These are phyloP conservation scores for Bombus impatiens DNA, from an alignment of 1,140 invertebrate species.

Conservation along the genomic window DNA sequence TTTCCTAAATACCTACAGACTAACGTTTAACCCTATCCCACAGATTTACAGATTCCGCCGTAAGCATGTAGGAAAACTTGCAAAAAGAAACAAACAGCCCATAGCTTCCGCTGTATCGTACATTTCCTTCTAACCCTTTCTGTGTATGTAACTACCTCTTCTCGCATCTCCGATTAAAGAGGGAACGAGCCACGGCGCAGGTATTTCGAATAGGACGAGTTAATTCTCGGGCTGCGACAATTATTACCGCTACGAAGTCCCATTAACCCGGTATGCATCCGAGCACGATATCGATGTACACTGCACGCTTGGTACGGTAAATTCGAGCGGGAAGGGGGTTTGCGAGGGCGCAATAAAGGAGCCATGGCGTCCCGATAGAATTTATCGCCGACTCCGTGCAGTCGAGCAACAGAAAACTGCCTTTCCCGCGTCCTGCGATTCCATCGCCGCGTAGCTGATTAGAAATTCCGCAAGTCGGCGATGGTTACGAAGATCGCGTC, in stretches of 20 bases:
- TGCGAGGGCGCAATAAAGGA: conserved; percentile 38
- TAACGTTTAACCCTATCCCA: neutral
- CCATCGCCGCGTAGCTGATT: conserved; percentile 17
- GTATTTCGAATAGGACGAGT: neutral
- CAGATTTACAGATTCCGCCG: neutral
- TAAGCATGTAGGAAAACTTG: no score
- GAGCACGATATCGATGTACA: conserved; percentile 31
- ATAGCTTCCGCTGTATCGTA: neutral
- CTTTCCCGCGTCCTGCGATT: neutral
- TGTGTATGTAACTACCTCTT: neutral
- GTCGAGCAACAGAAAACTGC: conserved; percentile 26
- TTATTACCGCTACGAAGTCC: conserved; percentile 23
- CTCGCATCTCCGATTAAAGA: neutral
- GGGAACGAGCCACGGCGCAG: neutral
- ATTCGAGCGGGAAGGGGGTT: conserved; percentile 7
- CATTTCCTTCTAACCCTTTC: neutral
- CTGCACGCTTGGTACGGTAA: conserved; percentile 31
- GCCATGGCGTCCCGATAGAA: conserved; percentile 23
- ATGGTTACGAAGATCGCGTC: conserved; percentile 1
- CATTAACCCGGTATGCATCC: conserved; percentile 21
- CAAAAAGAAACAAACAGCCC: neutral
- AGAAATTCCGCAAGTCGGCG: conserved; percentile 34
- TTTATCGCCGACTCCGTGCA: conserved; percentile 12
- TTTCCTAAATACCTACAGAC: no score
- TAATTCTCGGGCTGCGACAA: conserved; percentile 22